phyloP scores from a whole-genome alignment of 1,140 invertebrate species.

The Ganaspis sp. region DNA sequence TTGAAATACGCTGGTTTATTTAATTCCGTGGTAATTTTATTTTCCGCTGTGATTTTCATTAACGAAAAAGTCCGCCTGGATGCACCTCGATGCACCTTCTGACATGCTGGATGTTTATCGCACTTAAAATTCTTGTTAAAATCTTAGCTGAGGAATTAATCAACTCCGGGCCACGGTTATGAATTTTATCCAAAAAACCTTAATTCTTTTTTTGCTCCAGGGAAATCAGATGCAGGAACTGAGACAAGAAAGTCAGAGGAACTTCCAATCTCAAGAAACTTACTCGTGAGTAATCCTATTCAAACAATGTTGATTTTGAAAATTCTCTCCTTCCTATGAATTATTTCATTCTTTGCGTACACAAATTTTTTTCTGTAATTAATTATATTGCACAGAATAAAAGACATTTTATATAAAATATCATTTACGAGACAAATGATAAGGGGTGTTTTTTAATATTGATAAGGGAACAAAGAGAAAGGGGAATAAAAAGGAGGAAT shows the following conservation, averaged over 20 bases:
- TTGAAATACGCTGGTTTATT: conserved; percentile 39
- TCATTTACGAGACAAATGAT: no score
- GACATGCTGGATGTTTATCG: conserved; percentile 45
- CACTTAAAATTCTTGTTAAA: conserved; percentile 37
- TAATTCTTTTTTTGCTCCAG: conserved; percentile 54
- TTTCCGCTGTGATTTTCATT: conserved; percentile 49
- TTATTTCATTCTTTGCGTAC: no score
- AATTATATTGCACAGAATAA: no score
- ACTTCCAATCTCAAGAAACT: conserved; percentile 62
- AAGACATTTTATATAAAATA: neutral
- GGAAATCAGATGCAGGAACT: conserved; percentile 65
- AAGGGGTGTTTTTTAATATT: no score
- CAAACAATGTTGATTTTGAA: neutral
- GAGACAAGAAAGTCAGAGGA: conserved; percentile 65
- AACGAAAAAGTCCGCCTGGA: conserved; percentile 55
- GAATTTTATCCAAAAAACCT: conserved; percentile 12
- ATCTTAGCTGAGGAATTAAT: conserved; percentile 36
- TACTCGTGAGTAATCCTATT: conserved; percentile 64
- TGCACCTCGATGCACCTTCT: conserved; percentile 56
- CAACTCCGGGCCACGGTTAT: neutral
- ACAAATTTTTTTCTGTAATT: no score
- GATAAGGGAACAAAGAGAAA: no score
- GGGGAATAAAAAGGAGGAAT: no score
- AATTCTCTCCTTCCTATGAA: no score
- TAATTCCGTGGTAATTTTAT: conserved; percentile 48